phyloP scores from a whole-genome alignment of 2,797 vertebrate genomes.

The Oophaga sylvatica region DNA sequence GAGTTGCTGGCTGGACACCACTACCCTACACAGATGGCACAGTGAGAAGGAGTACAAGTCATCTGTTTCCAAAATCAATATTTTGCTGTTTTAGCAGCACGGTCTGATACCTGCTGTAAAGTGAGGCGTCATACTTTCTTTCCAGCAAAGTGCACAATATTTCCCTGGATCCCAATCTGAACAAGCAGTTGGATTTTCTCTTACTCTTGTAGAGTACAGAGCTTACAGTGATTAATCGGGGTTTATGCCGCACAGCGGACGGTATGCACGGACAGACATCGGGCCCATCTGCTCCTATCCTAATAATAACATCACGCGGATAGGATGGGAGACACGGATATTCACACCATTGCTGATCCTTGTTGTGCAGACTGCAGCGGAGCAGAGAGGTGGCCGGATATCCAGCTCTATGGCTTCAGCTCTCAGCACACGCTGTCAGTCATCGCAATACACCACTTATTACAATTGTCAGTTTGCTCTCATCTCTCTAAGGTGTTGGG shows the following conservation, averaged over 20 bases:
- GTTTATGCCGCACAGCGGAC: conserved; percentile 16
- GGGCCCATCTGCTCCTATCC: conserved; percentile 1
- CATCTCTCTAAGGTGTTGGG: not conserved
- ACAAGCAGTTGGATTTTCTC: not conserved
- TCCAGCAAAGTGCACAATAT: not conserved
- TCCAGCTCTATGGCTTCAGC: not conserved
- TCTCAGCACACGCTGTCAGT: not conserved
- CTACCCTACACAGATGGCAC: not conserved
- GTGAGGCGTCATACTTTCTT: not conserved
- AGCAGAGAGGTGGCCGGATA: too few species aligned
- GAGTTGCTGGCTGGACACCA: not conserved
- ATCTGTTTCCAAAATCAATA: not conserved
- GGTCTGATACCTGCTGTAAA: not conserved
- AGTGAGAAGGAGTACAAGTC: not conserved
- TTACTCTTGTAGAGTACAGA: not conserved
- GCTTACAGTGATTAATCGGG: conserved; percentile 28
- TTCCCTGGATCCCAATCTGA: conserved; percentile 4
- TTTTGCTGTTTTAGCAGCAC: not conserved
- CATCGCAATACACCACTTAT: not conserved
- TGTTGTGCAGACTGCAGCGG: not conserved
- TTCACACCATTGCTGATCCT: conserved; percentile 9
- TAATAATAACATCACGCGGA: conserved; percentile 9
- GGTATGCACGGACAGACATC: conserved; percentile 3
- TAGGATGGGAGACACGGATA: conserved; percentile 26
- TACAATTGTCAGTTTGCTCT: not conserved